Evolutionary conservation across 64 coral and sea anemone genomes (phyloP).

Genomic region (Dendrophyllia cribrosa): DNA sequence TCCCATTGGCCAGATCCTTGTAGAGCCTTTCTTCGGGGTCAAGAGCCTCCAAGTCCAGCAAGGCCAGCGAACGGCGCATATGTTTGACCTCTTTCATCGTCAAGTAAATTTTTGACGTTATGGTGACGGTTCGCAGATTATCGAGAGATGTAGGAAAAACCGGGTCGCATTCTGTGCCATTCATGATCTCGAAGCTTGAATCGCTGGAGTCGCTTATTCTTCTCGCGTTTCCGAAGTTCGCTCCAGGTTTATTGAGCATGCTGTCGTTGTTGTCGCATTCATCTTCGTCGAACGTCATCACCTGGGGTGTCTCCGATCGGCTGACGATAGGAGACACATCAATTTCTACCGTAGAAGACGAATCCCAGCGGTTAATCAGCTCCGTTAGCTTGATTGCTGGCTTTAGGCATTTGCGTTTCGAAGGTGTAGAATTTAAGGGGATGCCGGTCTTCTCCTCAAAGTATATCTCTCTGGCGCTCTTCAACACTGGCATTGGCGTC

Average conservation of each 20-base stretch:
- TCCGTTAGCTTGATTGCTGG: constrained; percentile 74
- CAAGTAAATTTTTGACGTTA: constrained; percentile 83
- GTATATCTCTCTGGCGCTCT: constrained; percentile 84
- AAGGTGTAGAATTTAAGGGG: constrained; percentile 36
- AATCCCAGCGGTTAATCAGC: constrained; percentile 88
- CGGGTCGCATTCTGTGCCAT: constrained; percentile 53
- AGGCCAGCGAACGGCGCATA: constrained; percentile 66
- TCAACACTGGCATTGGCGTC: constrained; percentile 57
- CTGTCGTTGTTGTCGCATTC: not conserved
- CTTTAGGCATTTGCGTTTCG: constrained; percentile 85
- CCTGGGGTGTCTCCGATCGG: constrained; percentile 56
- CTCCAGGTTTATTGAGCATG: not conserved
- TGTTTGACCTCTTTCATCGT: constrained; percentile 78
- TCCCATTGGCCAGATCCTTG: constrained; percentile 72
- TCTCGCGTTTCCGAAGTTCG: not conserved
- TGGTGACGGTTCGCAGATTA: constrained; percentile 52
- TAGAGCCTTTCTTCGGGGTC: constrained; percentile 77
- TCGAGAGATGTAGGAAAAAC: constrained; percentile 78
- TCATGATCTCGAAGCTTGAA: constrained; percentile 62
- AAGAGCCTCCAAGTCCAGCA: constrained; percentile 62
- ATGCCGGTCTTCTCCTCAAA: constrained; percentile 69
- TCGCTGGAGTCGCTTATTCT: constrained; percentile 43
- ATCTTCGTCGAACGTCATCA: constrained; percentile 47
- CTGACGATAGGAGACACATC: constrained; percentile 58
- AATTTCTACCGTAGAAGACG: constrained; percentile 69